Evolutionary conservation across 2,888 invertebrate species (phyloP), one percentile per base, ranked within the genome.

Genomic region (Erynnis tages): DNA sequence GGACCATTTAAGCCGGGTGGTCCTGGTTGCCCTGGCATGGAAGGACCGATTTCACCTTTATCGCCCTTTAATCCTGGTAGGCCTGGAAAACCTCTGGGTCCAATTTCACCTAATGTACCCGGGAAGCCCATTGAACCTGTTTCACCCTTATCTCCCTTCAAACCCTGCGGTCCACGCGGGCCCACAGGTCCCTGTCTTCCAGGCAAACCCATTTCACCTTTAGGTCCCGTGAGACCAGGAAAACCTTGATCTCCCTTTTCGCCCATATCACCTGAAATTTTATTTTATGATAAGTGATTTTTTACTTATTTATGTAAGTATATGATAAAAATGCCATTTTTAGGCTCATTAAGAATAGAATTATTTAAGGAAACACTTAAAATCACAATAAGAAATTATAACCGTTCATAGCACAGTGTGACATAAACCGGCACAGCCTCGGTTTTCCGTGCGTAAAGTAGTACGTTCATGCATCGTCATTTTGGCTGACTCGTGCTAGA

Each of bases 121-220:
- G 94, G 93, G 67, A 93, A 93, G 29, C 97, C 96, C 85, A 93
- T 92, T 1, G 92, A 91, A 8, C 97, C 97, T 44, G 90, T 73
- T 17, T 93, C 92, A 57, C 97, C 97, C 67, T 95, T 95, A 0
- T 95, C 95, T 50, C 97, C 97, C 60, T 95, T 91, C 1, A 91
- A 91, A 35, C 97, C 97, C 10, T 95, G 93, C 13, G 93, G 78
- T 30, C 96, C 96, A 59, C 95, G 90, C 5, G 94, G 91, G 8
- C 96, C 97, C 13, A 91, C 91, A 17, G 91, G 86, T 2, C 95
- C 95, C 49, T 72, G 78, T 52, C 68, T 67, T 37, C 91, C 91
- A 10, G 72, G 64, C 4, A 78, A 62, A 55, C 92, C 92, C 23
- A 48, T 55, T 11, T 80, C 75, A 56, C 90, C 90, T 56, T 83